Conservation (phyloP, 2,888 invertebrate genomes). For the Acanthosepion lycidas region DNA sequence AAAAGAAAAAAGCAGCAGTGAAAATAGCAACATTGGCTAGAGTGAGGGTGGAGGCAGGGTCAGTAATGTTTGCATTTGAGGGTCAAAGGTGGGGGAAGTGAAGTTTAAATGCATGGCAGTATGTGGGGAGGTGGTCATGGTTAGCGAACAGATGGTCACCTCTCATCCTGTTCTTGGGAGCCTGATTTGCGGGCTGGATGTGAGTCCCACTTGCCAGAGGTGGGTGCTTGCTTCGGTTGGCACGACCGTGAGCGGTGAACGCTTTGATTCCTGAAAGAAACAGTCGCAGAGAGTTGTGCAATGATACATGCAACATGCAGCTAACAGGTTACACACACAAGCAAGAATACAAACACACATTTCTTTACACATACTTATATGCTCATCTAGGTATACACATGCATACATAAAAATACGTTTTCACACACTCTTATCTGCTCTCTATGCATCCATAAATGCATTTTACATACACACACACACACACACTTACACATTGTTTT, state of each 20-base stretch:
- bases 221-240: not conserved
- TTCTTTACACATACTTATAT: not conserved
- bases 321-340: not conserved
- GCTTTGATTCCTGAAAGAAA: slow-evolving; percentile 6
- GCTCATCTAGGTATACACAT: not conserved
- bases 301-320: slow-evolving; percentile 36
- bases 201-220: not conserved
- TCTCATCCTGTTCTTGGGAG: slow-evolving; percentile 2
- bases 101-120: not conserved
- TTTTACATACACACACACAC: not conserved
- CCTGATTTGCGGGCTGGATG: not conserved
- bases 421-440: too few species aligned
- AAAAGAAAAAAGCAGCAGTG: not conserved
- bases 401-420: not conserved
- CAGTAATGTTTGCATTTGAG: not conserved
- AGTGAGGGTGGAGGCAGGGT: not conserved
- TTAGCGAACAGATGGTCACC: not conserved
- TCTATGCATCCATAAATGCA: too few species aligned
- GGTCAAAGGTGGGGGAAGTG: not conserved
- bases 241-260: not conserved
- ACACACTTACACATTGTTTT: too few species aligned
- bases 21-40: not conserved
- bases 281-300: not conserved
- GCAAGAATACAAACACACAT: not conserved
- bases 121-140: not conserved